Base-by-base conservation (phyloP, 2,797 vertebrate species). In the Crocodylus rhombifer region DNA sequence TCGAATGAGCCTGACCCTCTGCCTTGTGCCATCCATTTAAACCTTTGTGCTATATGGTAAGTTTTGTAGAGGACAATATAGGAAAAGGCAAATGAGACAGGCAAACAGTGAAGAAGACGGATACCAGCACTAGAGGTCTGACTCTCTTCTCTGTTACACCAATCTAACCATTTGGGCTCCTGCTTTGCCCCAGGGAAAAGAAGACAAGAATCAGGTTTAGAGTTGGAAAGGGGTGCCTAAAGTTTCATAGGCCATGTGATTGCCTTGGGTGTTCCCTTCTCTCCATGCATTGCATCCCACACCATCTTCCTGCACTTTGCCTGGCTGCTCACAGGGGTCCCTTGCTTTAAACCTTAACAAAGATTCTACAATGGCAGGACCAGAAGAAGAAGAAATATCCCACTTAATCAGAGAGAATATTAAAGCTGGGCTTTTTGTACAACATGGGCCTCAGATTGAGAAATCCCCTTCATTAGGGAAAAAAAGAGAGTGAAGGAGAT, bases 351-450 rank as follows among this genome's bases (percentile, higher is more conserved):
- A 78, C 76, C 90, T 73, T 80, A 90, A 84, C 77, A 61, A 87
- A 85, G 77, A 77, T 81, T 51, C 42, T 63, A 28, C 1, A 0
- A 21, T 4, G 0, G 88, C 81, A 93, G 80, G 85, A 61, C 65
- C 87, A 77, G 13, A 61, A 60, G 51, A 69, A 84, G 63, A 82
- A 82, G 60, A 56, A 91, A 92, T 97, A 87, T 86, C 87, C 80
- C 76, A 7, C 91, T 91, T 94, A 90, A 84, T 95, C 86, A 92
- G 92, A 97, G 86, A 87, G 95, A 97, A 95, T 91, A 93, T 62
- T 91, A 94, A 95, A 94, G 82, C 33, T 55, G 28, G 84, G 81
- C 36, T 93, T 94, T 97, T 95, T 88, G 75, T 90, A 91, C 71
- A 86, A 87, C 82, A 82, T 26, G 0, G 82, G 82, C 86, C 93